Base-by-base conservation (phyloP, 2,113 vertebrate genomes). In the Gadus chalcogrammus region DNA sequence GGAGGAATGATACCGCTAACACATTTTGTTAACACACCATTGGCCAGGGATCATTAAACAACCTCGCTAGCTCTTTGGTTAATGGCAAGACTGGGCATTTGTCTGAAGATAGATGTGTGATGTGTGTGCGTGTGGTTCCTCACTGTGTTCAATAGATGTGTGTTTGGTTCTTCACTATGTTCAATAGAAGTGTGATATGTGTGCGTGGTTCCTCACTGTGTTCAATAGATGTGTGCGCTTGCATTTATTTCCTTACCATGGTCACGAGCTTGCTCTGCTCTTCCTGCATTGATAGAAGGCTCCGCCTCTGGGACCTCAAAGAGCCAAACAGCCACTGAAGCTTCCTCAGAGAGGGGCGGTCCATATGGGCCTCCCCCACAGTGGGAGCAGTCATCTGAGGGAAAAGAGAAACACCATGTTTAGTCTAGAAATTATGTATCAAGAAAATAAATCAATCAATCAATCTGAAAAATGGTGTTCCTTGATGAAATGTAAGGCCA, bases 321-420 rank as follows among this genome's bases (percentile, higher is more conserved):
- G 61, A 72, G 4, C 92, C 92, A 20, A 83, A 38, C 28, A 87
- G 88, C 92, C 92, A 93, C 78, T 87, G 91, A 24, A 93, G 84
- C 59, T 64, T 85, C 69, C 80, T 84, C 58, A 93, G 22, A 13
- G 70, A 82, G 42, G 64, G 38, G 0, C 58, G 15, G 42, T 84
- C 74, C 2, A 82, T 17, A 15, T 61, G 71, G 18, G 77, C 3
- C 42, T 61, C 61, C 3, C 0, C 6, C 2, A 77, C 64, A 52
- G 75, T 28, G 35, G 24, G 53, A 52, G 24, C 2, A 24, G n/a
- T 48, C 13, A 61, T n/a, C 82, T 81, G 11, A 70, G 15, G 56
- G 2, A 65, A 1, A 42, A 7, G 42, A 1, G 15, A 16, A 58
- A 58, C 55, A 58, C 15, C 3, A 58, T 58, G n/a, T n/a, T n/a